Evolutionary conservation across 92 coral and sea anemone genomes (phyloP), one percentile per base, ranked within the genome.

Genomic region (Metridium senile): DNA sequence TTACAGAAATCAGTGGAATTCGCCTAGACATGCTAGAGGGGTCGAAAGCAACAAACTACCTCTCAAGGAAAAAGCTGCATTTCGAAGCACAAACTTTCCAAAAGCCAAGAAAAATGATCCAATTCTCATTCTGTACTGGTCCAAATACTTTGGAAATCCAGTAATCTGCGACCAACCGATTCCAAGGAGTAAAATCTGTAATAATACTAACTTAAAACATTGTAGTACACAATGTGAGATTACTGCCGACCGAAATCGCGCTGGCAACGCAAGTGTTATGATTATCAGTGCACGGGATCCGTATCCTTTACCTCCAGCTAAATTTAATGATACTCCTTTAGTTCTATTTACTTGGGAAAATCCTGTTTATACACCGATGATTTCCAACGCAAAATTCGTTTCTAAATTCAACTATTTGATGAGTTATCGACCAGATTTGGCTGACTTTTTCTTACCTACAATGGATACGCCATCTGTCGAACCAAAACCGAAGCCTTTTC

Each of bases 181-280:
- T n/a, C 13, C 13, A 54, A 20, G 61, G 17, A 54, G 61, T 21
- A 10, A 54, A 10, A 3, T 9, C 6, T 54, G 61, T 21, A 54
- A 54, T 54, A 54, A 54, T 54, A 54, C 61, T 9, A 58, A 58
- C 21, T n/a, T 11, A 18, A 23, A 39, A 18, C 66, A 62, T 46
- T 86, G 90, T 33, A 73, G 75, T 26, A 83, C 82, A 18, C 66
- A 77, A 0, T 87, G 91, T 53, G 88, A 87, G 25, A 70, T 86
- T 22, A 86, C 90, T 0, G 3, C 76, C 25, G 27, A 76, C 62
- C 62, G 58, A 31, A 26, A 25, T 39, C 66, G 84, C 21, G 72
- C 57, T 29, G 0, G n/a, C n/a, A 62, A 77, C 3, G 84, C 91
- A 0, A 25, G 58, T 0, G 80, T 75, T 21, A 31, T 87, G 11